A percentile compares a stretch with the other conserved stretches of the same genome.
These are phyloP conservation scores for Monochamus saltuarius DNA, from an alignment of 1,140 invertebrate genomes.

Conservation along the genomic window DNA sequence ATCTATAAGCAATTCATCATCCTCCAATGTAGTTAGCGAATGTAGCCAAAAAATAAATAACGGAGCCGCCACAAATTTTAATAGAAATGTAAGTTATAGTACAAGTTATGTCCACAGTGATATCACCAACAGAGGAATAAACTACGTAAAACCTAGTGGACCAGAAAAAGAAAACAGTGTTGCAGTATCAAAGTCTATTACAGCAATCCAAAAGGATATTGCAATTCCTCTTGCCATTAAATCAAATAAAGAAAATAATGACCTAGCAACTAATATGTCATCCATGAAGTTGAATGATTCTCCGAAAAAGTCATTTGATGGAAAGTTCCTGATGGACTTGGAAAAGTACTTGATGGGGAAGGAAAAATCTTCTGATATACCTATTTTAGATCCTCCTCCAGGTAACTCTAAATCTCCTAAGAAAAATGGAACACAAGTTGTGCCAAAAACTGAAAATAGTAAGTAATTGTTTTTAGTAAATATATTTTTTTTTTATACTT, in stretches of 20 bases:
- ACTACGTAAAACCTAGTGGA: conserved; percentile 23
- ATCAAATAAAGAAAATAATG: background rate
- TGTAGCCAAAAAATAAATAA: no score
- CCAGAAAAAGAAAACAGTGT: conserved; percentile 20
- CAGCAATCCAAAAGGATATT: conserved; percentile 29
- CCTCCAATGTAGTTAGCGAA: no score
- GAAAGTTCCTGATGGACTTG: conserved; percentile 33
- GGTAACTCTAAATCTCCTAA: no score
- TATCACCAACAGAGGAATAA: conserved; percentile 33
- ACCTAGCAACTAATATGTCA: conserved; percentile 25
- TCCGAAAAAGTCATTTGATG: conserved; percentile 14
- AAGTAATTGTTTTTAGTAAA: background rate
- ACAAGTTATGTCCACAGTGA: conserved; percentile 32
- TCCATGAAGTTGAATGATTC: conserved; percentile 30
- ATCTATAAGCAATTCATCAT: no score
- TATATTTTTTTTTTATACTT: conserved; percentile 15
- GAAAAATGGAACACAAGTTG: background rate
- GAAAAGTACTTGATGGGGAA: conserved; percentile 33
- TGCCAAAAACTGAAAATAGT: background rate
- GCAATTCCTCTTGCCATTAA: conserved; percentile 19
- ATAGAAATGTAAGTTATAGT: background rate
- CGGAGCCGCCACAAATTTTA: no score
- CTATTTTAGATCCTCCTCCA: conserved; percentile 29
- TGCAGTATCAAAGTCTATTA: conserved; percentile 30
- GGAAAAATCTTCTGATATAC: conserved; percentile 19